phyloP scores from a whole-genome alignment of 2,797 vertebrate species.

The Lagocephalus sceleratus region DNA sequence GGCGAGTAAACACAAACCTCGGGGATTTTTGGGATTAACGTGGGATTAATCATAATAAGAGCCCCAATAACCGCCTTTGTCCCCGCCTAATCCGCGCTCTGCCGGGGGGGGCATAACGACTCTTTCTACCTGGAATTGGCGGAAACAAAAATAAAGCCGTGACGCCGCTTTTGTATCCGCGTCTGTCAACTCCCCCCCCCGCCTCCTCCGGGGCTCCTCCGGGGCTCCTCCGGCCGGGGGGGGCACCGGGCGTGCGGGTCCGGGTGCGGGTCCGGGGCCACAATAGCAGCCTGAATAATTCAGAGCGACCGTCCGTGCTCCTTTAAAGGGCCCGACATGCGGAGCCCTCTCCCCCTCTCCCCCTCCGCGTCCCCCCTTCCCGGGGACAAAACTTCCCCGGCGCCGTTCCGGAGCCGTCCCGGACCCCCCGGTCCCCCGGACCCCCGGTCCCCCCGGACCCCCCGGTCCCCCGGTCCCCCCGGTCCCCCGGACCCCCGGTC shows the following conservation, averaged over 20 bases:
- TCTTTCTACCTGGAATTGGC: constrained; percentile 31
- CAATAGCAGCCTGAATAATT: no score
- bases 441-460: no score
- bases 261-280: no score
- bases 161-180: constrained; percentile 69
- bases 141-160: constrained; percentile 44
- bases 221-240: constrained; percentile 36
- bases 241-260: constrained; percentile 14
- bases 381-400: no score
- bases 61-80: constrained; percentile 69
- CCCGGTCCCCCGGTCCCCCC: no score
- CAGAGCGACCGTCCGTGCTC: no score
- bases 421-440: no score
- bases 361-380: no score
- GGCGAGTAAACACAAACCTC: constrained; percentile 77
- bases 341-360: no score
- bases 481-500: no score
- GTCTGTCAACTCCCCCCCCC: constrained; percentile 57
- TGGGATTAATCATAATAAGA: constrained; percentile 73
- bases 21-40: constrained; percentile 70
- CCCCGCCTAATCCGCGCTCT: constrained; percentile 31
- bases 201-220: constrained; percentile 20
- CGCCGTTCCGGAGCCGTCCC: no score
- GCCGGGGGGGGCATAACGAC: constrained; percentile 37
- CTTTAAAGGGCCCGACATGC: no score